Evolutionary conservation across 2,888 invertebrate genomes (phyloP).

Genomic region (Diarsia rubi): DNA sequence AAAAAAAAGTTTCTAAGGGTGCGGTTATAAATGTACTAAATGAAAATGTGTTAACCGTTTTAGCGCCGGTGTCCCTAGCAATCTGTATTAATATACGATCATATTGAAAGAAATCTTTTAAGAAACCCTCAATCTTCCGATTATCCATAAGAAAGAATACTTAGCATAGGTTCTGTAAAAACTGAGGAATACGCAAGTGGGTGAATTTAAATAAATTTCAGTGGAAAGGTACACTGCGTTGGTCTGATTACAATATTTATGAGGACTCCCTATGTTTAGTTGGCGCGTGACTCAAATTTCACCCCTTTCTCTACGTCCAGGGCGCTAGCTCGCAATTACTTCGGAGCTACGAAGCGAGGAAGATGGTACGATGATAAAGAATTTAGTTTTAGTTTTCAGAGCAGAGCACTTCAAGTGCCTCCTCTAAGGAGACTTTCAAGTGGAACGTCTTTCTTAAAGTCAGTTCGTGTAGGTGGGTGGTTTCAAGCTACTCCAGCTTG

Average conservation of each 20-base stretch:
- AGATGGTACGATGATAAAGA: conserved; percentile 19
- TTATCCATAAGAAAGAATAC: conserved; percentile 37
- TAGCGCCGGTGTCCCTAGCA: no score
- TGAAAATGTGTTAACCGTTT: no score
- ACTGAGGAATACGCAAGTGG: conserved; percentile 72
- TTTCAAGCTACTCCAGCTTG: not conserved
- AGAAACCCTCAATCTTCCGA: conserved; percentile 11
- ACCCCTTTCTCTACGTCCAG: conserved; percentile 75
- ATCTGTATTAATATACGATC: not conserved
- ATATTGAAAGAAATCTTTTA: conserved; percentile 13
- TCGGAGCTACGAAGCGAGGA: conserved; percentile 63
- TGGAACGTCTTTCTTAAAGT: conserved; percentile 6
- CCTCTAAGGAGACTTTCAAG: conserved; percentile 17
- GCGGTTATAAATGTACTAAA: no score
- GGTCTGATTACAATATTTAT: conserved; percentile 84
- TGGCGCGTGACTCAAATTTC: conserved; percentile 80
- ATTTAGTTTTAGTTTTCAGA: conserved; percentile 27
- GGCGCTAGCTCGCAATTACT: conserved; percentile 74
- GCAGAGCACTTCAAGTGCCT: conserved; percentile 4
- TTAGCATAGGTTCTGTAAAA: conserved; percentile 66
- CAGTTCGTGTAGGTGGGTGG: no score
- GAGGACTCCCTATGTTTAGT: conserved; percentile 73
- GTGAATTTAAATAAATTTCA: conserved; percentile 81
- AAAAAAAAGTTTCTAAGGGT: no score
- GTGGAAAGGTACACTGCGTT: conserved; percentile 64